Percentiles rank a stretch among this genome's conserved stretches.
These are phyloP conservation scores for Lepidonotus clava DNA, from an alignment of 2,888 invertebrate species.

Conservation along the genomic window DNA sequence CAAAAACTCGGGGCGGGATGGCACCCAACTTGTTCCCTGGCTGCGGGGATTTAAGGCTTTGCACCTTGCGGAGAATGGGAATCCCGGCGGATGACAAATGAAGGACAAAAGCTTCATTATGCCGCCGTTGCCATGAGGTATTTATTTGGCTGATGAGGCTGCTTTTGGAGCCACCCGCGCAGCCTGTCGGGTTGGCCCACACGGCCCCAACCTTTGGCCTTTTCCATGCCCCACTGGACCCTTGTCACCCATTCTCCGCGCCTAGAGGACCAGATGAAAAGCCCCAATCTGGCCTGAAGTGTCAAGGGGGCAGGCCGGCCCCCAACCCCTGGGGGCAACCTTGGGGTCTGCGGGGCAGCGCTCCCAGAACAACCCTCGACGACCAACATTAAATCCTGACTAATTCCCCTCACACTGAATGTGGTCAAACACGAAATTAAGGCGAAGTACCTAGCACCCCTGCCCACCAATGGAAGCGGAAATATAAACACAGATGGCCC, in stretches of 20 bases:
- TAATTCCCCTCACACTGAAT: background rate
- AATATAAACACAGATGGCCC: slow-evolving; percentile 42
- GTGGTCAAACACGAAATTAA: slow-evolving; percentile 34
- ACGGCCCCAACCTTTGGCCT: slow-evolving; percentile 18
- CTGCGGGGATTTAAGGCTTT: slow-evolving; percentile 22
- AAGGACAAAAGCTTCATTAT: slow-evolving; percentile 34
- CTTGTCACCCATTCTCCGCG: background rate
- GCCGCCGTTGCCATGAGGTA: slow-evolving; percentile 11
- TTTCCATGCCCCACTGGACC: background rate
- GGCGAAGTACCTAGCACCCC: background rate
- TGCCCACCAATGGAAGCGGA: background rate
- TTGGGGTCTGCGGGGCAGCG: background rate
- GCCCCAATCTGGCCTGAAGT: slow-evolving; percentile 24
- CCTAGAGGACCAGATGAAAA: background rate
- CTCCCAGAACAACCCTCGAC: background rate
- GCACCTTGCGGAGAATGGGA: background rate
- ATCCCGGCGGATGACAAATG: slow-evolving; percentile 30
- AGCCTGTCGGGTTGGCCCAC: background rate
- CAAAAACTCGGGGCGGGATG: background rate
- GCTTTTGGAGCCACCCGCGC: slow-evolving; percentile 8
- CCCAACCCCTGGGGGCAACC: slow-evolving; percentile 17
- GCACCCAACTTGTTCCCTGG: slow-evolving; percentile 2
- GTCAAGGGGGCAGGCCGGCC: background rate
- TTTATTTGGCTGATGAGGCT: slow-evolving; percentile 42
- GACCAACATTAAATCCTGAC: background rate